Percentiles rank a stretch among this genome's conserved stretches.
phyloP scores from a whole-genome alignment of 2,113 vertebrate species.

The Charina bottae region DNA sequence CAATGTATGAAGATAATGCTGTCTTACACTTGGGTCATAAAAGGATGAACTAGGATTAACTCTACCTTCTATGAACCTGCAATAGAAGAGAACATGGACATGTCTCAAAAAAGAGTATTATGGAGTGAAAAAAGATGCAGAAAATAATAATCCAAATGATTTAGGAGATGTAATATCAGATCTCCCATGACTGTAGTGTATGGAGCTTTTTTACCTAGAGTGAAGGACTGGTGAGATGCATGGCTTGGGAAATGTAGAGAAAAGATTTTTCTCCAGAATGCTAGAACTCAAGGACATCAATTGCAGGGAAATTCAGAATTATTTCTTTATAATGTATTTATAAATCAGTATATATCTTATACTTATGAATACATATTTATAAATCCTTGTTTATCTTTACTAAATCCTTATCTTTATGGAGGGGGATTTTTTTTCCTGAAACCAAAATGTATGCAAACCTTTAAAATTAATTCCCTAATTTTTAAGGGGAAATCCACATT shows the following conservation, averaged over 20 bases:
- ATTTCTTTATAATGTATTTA: neutral
- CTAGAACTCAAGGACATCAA: neutral
- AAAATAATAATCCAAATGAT: neutral
- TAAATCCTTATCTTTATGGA: neutral
- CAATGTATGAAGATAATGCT: neutral
- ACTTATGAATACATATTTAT: neutral
- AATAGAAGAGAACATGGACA: neutral
- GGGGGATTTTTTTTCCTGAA: neutral
- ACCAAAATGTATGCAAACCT: neutral
- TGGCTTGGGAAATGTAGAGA: neutral
- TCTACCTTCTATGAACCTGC: neutral
- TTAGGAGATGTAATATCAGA: neutral
- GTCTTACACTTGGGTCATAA: neutral
- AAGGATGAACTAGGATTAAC: neutral
- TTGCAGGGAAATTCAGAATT: neutral
- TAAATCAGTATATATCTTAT: neutral
- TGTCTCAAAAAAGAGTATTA: neutral
- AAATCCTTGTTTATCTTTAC: neutral
- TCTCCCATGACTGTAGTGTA: neutral
- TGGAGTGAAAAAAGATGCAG: neutral
- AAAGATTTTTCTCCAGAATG: neutral
- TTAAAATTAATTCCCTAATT: neutral
- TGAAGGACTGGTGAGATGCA: neutral
- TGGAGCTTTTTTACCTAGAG: neutral
- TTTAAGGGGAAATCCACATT: neutral